phyloP scores from a whole-genome alignment of 2,888 invertebrate species.

The Acanthosoma haemorrhoidale region DNA sequence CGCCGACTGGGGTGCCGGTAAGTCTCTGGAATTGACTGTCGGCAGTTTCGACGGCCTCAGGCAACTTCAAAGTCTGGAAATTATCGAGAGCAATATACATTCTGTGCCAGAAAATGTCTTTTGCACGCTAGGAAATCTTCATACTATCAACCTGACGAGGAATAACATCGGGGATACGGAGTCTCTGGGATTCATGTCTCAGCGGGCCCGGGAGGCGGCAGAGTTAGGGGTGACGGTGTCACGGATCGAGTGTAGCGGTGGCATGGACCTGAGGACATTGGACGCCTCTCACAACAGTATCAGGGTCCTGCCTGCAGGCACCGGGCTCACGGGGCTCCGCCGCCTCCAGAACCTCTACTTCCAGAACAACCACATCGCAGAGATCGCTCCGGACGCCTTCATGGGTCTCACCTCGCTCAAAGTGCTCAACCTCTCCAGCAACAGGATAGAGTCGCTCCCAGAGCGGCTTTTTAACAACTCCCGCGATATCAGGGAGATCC shows the following conservation, averaged over 20 bases:
- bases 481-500: slow-evolving; percentile 73
- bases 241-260: slow-evolving; percentile 52
- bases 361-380: slow-evolving; percentile 76
- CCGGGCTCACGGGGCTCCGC: slow-evolving; percentile 67
- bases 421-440: slow-evolving; percentile 79
- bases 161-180: slow-evolving; percentile 76
- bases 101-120: slow-evolving; percentile 72
- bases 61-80: slow-evolving; percentile 71
- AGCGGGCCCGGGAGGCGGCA: slow-evolving; percentile 44
- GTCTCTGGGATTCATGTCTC: slow-evolving; percentile 59
- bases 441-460: slow-evolving; percentile 73
- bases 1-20: slow-evolving; percentile 67
- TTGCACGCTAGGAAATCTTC: slow-evolving; percentile 72
- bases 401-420: slow-evolving; percentile 72
- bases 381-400: slow-evolving; percentile 72
- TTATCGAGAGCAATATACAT: slow-evolving; percentile 78
- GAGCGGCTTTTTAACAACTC: slow-evolving; percentile 75
- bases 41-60: slow-evolving; percentile 70
- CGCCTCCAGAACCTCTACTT: slow-evolving; percentile 73
- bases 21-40: slow-evolving; percentile 66
- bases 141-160: slow-evolving; percentile 75
- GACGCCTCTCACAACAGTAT: slow-evolving; percentile 80
- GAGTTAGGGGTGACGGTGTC: slow-evolving; percentile 43
- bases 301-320: slow-evolving; percentile 63
- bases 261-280: slow-evolving; percentile 65